Base-by-base conservation (phyloP, 2,888 invertebrate species). In the Ectemnius cavifrons region DNA sequence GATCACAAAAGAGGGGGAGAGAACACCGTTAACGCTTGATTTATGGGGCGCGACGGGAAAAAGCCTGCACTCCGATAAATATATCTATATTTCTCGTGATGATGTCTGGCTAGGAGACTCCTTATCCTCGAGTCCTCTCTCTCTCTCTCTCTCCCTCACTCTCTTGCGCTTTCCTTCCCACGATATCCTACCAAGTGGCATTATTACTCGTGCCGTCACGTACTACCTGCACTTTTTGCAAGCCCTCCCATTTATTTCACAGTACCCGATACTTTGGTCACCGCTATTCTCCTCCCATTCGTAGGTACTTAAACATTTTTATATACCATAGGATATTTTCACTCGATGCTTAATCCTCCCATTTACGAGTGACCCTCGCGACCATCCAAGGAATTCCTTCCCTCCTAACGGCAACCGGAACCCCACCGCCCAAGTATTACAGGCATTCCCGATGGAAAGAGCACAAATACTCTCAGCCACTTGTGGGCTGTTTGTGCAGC, bases 1-100 rank as follows among this genome's bases (percentile, higher is more conserved):
- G 77, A 75, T 77, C 78, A 68, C 71, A 81, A 82, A 81, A 37
- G 37, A 11, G 37, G 1, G 75, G 72, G 79, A 79, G 57, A 23
- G 23, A 23, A 23, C 74, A 70, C 67, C 73, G 66, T 79, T 77
- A 79, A 77, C 69, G 68, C 70, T 79, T 81, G 79, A 82, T 73
- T 79, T 77, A 77, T 66, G 61, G 37, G 56, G 27, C 45, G 45
- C 45, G 45, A 14, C 27, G 64, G 62, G 69, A 72, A 70, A 71
- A 73, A 82, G 52, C 52, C 59, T 67, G 45, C 67, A 23, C 28
- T 45, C 46, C 20, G 68, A 76, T 75, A 76, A 76, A 76, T 75
- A 76, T 75, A 64, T 45, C 18, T 23, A 52, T 64, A 52, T 52
- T 52, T 52, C 52, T 52, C 52, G 8, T 11, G 52, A 52, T 52